Evolutionary conservation across 2,113 vertebrate species (phyloP).

Genomic region (Riparia riparia): DNA sequence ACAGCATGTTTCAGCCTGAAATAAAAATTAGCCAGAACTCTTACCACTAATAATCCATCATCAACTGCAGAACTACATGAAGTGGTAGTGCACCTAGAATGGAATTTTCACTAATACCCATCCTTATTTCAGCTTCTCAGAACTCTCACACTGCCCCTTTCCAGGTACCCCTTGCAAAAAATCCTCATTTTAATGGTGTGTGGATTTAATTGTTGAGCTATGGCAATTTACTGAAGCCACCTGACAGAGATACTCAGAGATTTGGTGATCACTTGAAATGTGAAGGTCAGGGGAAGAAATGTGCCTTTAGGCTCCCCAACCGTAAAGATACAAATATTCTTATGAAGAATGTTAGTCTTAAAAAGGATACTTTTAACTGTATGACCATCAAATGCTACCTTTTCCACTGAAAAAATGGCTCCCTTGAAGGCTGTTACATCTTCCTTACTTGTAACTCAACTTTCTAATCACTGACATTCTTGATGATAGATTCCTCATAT

Average conservation of each 20-base stretch:
- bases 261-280: neutral
- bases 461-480: neutral
- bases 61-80: neutral
- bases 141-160: neutral
- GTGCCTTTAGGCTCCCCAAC: neutral
- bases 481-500: neutral
- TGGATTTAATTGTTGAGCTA: neutral
- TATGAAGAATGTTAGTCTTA: neutral
- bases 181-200: neutral
- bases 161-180: neutral
- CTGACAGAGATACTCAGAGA: neutral
- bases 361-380: neutral
- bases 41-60: neutral
- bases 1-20: slow-evolving; percentile 26
- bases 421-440: slow-evolving; percentile 4
- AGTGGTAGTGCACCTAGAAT: neutral
- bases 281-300: slow-evolving; percentile 15
- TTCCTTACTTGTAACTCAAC: neutral
- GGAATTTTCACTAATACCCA: neutral
- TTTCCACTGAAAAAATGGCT: slow-evolving; percentile 31
- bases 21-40: slow-evolving; percentile 7
- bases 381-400: neutral
- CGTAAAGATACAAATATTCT: neutral
- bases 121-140: neutral
- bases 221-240: neutral